Evolutionary conservation across 2,113 vertebrate species (phyloP).

Genomic region (Castor canadensis): DNA sequence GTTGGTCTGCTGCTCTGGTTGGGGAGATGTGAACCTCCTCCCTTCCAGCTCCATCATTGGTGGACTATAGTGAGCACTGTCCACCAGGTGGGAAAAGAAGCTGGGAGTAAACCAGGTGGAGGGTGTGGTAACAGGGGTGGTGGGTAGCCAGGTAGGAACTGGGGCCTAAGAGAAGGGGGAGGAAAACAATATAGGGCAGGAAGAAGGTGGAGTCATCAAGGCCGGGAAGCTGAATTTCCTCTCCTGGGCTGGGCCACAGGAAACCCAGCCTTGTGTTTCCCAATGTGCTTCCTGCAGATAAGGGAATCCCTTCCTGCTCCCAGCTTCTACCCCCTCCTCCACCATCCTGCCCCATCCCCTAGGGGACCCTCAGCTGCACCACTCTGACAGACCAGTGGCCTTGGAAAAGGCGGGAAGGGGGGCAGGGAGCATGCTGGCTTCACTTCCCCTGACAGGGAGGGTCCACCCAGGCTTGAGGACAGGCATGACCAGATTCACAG

Average conservation of each 20-base stretch:
- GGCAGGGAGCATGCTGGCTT: slow-evolving; percentile 27
- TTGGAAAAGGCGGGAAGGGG: slow-evolving; percentile 56
- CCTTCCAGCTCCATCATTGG: not conserved
- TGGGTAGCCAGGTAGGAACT: too few relatives aligned
- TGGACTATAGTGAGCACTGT: not conserved
- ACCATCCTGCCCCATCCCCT: slow-evolving; percentile 62
- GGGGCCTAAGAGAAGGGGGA: not conserved
- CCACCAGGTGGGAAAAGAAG: not conserved
- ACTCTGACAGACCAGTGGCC: slow-evolving; percentile 14
- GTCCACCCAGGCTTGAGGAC: not conserved
- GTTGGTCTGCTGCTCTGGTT: not conserved
- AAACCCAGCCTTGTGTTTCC: slow-evolving; percentile 65
- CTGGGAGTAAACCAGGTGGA: not conserved
- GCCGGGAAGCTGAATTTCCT: slow-evolving; percentile 61
- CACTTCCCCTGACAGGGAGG: not conserved
- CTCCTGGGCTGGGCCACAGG: slow-evolving; percentile 52
- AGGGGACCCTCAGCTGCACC: not conserved
- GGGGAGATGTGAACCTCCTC: not conserved
- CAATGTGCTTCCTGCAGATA: slow-evolving; percentile 79
- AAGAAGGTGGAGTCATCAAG: slow-evolving; percentile 44
- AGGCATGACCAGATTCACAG: not conserved
- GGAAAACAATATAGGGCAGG: slow-evolving; percentile 26
- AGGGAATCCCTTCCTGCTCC: slow-evolving; percentile 61
- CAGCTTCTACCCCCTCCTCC: not conserved
- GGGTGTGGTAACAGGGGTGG: not conserved